Evolutionary conservation across 37 sponge, comb jelly and placozoan genomes (phyloP).

Genomic region (Hormiphora californensis): DNA sequence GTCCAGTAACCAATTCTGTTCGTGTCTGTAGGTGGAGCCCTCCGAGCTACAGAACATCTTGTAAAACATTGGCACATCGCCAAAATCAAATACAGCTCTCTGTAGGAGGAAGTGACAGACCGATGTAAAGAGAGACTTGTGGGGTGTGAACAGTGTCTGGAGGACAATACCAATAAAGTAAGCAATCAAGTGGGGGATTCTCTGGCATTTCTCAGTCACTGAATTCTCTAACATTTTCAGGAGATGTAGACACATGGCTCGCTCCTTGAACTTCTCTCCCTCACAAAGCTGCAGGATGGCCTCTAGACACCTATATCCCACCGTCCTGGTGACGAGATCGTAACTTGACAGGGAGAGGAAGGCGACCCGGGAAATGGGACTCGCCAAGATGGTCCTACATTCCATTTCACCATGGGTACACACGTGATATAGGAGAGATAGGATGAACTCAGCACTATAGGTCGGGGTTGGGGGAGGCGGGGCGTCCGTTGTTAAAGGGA

Average conservation of each 20-base stretch:
- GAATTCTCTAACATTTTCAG: slow-evolving; percentile 5
- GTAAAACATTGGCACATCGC: slow-evolving; percentile 51
- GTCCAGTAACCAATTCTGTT: slow-evolving; percentile 39
- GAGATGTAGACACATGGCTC: slow-evolving; percentile 4
- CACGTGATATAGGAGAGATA: slow-evolving; percentile 4
- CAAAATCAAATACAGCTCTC: slow-evolving; percentile 27
- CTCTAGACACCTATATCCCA: background rate
- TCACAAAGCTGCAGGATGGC: background rate
- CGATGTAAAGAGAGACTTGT: background rate
- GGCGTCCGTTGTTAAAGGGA: background rate
- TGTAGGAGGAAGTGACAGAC: slow-evolving; percentile 43
- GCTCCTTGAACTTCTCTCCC: slow-evolving; percentile 50
- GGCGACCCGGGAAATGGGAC: background rate
- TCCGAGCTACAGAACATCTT: slow-evolving; percentile 37
- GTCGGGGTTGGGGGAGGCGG: background rate
- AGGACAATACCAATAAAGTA: slow-evolving; percentile 17
- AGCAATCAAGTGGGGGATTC: slow-evolving; percentile 13
- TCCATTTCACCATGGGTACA: background rate
- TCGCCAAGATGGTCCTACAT: background rate
- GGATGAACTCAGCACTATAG: background rate
- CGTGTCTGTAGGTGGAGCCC: background rate
- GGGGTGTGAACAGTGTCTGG: background rate
- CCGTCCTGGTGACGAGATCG: background rate
- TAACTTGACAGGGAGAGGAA: slow-evolving; percentile 22
- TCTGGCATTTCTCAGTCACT: background rate